Percentiles rank a stretch among this genome's conserved stretches.
phyloP scores from a whole-genome alignment of 2,888 invertebrate species.

The Epirrhoe alternata region DNA sequence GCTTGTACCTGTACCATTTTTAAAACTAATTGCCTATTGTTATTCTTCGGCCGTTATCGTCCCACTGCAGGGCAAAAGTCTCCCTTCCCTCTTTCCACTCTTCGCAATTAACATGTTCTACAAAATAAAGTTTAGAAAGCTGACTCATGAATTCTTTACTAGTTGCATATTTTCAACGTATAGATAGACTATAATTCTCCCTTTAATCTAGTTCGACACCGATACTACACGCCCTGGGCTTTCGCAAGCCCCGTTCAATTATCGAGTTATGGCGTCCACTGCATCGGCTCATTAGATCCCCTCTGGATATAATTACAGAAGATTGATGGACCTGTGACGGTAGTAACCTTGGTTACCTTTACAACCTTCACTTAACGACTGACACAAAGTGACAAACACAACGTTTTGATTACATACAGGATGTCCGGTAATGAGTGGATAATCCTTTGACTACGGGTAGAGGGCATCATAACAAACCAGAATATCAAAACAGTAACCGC shows the following conservation, averaged over 20 bases:
- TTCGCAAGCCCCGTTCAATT: constrained; percentile 24
- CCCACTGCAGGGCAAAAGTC: too few relatives aligned
- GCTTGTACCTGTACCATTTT: too few relatives aligned
- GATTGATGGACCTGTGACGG: constrained; percentile 28
- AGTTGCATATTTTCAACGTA: not conserved
- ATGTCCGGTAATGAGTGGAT: too few relatives aligned
- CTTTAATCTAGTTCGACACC: constrained; percentile 11
- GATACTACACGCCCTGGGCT: constrained; percentile 11
- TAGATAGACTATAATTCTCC: not conserved
- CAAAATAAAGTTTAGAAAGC: too few relatives aligned
- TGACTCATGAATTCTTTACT: not conserved
- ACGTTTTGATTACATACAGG: too few relatives aligned
- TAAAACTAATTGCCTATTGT: too few relatives aligned
- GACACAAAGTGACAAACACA: not conserved
- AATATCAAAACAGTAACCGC: too few relatives aligned
- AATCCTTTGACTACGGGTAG: too few relatives aligned
- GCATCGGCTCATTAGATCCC: constrained; percentile 25
- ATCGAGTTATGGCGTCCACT: constrained; percentile 32
- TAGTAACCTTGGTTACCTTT: constrained; percentile 1
- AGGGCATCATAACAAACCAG: too few relatives aligned
- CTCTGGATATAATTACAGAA: constrained; percentile 27
- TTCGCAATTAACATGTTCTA: too few relatives aligned
- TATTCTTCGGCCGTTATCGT: too few relatives aligned
- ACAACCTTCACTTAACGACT: not conserved
- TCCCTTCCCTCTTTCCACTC: too few relatives aligned